phyloP scores from a whole-genome alignment of 2,888 invertebrate genomes.

The Kryphioiulus occultus region DNA sequence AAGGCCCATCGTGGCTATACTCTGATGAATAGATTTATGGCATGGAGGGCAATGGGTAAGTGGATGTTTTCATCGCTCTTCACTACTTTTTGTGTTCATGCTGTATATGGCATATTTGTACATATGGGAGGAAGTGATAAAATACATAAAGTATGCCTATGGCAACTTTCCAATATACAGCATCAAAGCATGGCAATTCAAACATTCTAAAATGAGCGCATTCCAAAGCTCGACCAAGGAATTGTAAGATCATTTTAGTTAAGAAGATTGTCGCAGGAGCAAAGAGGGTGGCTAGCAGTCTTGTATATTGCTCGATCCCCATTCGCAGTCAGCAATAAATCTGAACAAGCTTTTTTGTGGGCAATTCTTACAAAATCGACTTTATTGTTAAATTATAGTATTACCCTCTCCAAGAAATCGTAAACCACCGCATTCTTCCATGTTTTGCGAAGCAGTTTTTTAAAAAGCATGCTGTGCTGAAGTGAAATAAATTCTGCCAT shows the following conservation, averaged over 20 bases:
- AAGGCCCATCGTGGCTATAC: background rate
- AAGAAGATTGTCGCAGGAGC: background rate
- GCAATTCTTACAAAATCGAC: background rate
- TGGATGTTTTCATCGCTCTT: constrained; percentile 18
- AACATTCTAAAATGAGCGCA: constrained; percentile 8
- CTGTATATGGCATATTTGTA: background rate
- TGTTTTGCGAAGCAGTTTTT: background rate
- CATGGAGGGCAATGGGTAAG: constrained; percentile 1
- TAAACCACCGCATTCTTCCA: background rate
- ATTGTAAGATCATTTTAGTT: background rate
- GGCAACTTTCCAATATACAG: background rate
- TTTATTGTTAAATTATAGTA: background rate
- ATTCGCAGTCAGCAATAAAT: constrained; percentile 9
- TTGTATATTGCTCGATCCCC: background rate
- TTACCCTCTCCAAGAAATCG: background rate
- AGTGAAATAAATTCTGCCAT: background rate
- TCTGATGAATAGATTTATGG: constrained; percentile 22
- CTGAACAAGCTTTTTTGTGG: background rate
- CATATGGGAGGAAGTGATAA: constrained; percentile 7
- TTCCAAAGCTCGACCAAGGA: background rate
- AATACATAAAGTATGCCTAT: background rate
- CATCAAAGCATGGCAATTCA: background rate
- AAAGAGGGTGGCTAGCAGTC: background rate
- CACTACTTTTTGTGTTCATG: background rate
- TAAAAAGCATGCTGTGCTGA: background rate